These are phyloP conservation scores for Sesamia nonagrioides DNA, from an alignment of 1,140 invertebrate species.

Conservation along the genomic window DNA sequence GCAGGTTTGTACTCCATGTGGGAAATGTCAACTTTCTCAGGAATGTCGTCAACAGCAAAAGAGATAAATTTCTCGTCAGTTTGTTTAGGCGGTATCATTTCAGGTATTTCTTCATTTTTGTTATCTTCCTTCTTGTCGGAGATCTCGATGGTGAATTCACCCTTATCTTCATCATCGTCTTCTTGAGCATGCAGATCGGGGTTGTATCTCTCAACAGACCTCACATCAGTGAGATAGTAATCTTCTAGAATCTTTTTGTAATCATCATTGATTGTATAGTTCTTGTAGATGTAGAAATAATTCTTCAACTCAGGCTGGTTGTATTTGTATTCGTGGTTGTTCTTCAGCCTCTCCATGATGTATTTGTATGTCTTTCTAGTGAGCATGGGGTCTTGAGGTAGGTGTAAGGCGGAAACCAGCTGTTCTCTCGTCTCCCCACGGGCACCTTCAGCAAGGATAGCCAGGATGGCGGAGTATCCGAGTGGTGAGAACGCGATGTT, in stretches of 20 bases:
- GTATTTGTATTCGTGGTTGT: constrained; percentile 86
- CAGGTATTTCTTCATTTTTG: constrained; percentile 83
- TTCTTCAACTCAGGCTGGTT: constrained; percentile 89
- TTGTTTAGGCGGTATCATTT: constrained; percentile 70
- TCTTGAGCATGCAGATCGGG: constrained; percentile 63
- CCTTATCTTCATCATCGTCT: constrained; percentile 72
- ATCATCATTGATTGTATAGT: constrained; percentile 88
- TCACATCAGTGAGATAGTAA: constrained; percentile 89
- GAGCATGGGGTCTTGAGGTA: constrained; percentile 85
- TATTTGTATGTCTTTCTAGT: constrained; percentile 84
- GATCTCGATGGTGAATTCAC: constrained; percentile 66
- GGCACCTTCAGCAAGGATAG: constrained; percentile 89
- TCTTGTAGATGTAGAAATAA: constrained; percentile 90
- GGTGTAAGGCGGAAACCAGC: constrained; percentile 86
- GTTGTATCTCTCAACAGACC: constrained; percentile 86
- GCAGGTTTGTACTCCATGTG: constrained; percentile 80
- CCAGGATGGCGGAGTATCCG: constrained; percentile 89
- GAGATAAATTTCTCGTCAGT: constrained; percentile 82
- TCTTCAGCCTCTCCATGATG: constrained; percentile 86
- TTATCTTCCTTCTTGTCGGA: constrained; percentile 65
- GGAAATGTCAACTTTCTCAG: constrained; percentile 79
- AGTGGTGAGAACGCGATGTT: constrained; percentile 90
- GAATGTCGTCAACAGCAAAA: constrained; percentile 85
- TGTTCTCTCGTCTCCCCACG: constrained; percentile 88
- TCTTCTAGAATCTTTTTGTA: constrained; percentile 88